Evolutionary conservation across 2,888 invertebrate genomes (phyloP).

Genomic region (Caenorhabditis zanzibari): DNA sequence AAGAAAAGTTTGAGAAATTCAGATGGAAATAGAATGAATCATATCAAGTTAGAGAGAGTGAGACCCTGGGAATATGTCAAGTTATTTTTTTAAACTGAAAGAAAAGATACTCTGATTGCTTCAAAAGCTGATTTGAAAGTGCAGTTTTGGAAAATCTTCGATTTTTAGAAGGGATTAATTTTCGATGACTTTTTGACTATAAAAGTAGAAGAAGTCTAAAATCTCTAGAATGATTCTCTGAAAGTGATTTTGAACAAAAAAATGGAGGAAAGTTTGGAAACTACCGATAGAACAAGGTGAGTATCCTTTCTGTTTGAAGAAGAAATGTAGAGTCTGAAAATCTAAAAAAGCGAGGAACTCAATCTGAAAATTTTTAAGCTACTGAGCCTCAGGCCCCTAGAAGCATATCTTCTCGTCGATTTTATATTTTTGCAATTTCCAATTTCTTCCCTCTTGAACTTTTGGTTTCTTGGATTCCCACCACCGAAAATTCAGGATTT

Average conservation of each 20-base stretch:
- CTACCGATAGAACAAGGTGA: too few relatives aligned
- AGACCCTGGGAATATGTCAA: background rate
- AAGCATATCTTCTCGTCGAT: too few relatives aligned
- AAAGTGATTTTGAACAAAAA: too few relatives aligned
- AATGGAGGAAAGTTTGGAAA: too few relatives aligned
- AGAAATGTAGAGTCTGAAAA: too few relatives aligned
- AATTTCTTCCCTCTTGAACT: too few relatives aligned
- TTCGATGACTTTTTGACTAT: background rate
- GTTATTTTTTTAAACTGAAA: background rate
- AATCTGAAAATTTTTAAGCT: too few relatives aligned
- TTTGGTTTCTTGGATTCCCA: background rate
- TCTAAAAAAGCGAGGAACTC: too few relatives aligned
- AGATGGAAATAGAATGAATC: conserved; percentile 21
- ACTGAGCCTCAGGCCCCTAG: too few relatives aligned
- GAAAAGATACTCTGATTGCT: background rate
- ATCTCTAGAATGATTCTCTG: too few relatives aligned
- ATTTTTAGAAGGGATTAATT: background rate
- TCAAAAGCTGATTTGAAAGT: background rate
- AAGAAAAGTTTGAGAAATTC: conserved; percentile 26
- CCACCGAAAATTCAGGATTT: background rate
- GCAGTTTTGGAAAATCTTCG: background rate
- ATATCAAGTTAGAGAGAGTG: background rate
- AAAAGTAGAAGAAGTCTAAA: background rate
- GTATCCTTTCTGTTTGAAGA: too few relatives aligned
- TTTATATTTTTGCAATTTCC: too few relatives aligned